Evolutionary conservation across 2,113 vertebrate species (phyloP), one percentile per base, ranked within the genome.

Genomic region (Gracilinanus agilis): DNA sequence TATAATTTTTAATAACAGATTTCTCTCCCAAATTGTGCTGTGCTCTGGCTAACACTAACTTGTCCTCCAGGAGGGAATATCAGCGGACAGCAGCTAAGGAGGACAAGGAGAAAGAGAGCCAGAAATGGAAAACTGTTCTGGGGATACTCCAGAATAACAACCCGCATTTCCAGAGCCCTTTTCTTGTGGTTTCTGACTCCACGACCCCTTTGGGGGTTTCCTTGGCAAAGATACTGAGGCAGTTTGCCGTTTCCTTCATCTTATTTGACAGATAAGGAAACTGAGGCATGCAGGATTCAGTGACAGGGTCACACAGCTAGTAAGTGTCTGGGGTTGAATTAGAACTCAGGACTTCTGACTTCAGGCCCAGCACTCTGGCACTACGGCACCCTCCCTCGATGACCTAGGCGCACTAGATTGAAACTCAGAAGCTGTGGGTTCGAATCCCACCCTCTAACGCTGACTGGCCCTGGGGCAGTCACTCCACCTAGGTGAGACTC

Each of bases 21-120:
- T 96, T 97, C 97, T 96, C 94, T 97, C 21, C 67, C n/a, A 19
- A 96, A 97, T 97, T 97, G 96, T 97, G 95, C 96, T 95, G 95
- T 96, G 94, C 96, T 96, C 96, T 44, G 96, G 92, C 96, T 96
- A 96, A 96, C 96, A 93, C 0, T 25, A 97, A 94, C 94, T 95
- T 88, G 92, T 92, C 95, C 67, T 95, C 95, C 95, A 91, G 93
- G 95, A 96, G 96, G 95, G 96, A 97, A 98, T 95, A 96, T 95
- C 97, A 97, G 95, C 93, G 97, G 95, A 95, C 96, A 91, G 29
- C 94, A 55, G 24, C 58, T 54, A 1, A 91, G 27, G 90, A 67
- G 88, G 9, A 0, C 93, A 96, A 92, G 92, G 96, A 93, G 95
- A 96, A 55, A 93, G 93, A 27, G 92, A 67, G 92, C 29, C 97